Evolutionary conservation across 2,797 vertebrate species (phyloP), one percentile per base, ranked within the genome.

Genomic region (Cryptoprocta ferox): DNA sequence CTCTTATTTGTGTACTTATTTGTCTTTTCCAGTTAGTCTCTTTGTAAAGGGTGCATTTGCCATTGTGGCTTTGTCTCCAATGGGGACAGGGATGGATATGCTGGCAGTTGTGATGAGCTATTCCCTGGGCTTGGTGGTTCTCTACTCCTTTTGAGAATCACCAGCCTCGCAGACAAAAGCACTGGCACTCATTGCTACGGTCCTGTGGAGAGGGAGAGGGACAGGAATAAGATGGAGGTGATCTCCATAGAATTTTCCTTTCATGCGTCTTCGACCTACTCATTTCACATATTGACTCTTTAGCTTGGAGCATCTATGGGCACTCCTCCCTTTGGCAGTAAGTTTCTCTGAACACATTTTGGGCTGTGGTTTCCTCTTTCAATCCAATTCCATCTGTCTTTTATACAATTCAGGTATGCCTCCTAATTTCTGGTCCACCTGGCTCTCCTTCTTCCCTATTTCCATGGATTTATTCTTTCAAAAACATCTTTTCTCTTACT

Each of bases 401-500:
- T 89, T 89, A 53, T 89, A 63, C 30, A 39, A 68, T 82, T 76
- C 68, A 83, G 32, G 3, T n/a, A 11, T 35, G 30, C 30, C 89
- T 83, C 37, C 53, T 53, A 50, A 70, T 94, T 83, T 92, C 39
- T 89, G 16, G 32, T n/a, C 37, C 39, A 50, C 14, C 24, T 11
- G 26, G 26, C 12, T 37, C 12, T 73, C 2, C 26, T 88, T 66
- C 12, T 92, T 85, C 4, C 3, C 48, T 50, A 81, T 66, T 61
- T 68, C 59, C 3, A 61, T 75, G 39, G 30, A 75, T 32, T 50
- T 61, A 53, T 80, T 66, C 21, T 39, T 85, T 84, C 21, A 48
- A 80, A 92, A 89, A 24, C 66, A 66, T 35, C 37, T 35, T 96
- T 83, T 68, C 37, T 93, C 21, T 79, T 71, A 61, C 85, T 80